Evolutionary conservation across 2,888 invertebrate genomes (phyloP).

Genomic region (Polietes domitor): DNA sequence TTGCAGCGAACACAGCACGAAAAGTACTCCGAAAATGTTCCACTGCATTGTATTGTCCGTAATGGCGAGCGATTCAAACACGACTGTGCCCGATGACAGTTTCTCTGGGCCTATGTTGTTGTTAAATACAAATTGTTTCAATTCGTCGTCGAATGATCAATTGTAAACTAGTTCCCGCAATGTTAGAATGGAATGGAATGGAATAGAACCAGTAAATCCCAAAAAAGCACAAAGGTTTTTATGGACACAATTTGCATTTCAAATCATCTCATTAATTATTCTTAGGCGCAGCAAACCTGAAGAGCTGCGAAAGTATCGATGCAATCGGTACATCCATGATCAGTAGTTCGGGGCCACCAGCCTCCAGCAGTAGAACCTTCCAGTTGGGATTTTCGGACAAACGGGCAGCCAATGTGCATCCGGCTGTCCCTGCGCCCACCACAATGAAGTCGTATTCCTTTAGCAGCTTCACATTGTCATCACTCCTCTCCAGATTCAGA

Average conservation of each 20-base stretch:
- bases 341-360: slow-evolving; percentile 85
- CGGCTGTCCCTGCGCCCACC: slow-evolving; percentile 91
- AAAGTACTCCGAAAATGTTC: not conserved
- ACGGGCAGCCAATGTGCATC: slow-evolving; percentile 88
- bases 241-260: too few relatives aligned
- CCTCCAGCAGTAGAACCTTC: slow-evolving; percentile 86
- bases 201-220: too few relatives aligned
- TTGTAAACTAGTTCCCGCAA: too few relatives aligned
- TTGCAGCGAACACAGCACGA: not conserved
- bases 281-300: too few relatives aligned
- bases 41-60: not conserved
- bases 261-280: too few relatives aligned
- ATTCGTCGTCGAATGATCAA: too few relatives aligned
- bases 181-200: too few relatives aligned
- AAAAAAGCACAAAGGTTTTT: too few relatives aligned
- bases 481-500: slow-evolving; percentile 72
- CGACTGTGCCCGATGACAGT: not conserved
- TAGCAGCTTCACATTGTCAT: slow-evolving; percentile 69
- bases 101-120: too few relatives aligned
- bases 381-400: slow-evolving; percentile 86
- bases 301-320: too few relatives aligned
- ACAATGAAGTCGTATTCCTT: slow-evolving; percentile 88
- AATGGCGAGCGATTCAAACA: not conserved
- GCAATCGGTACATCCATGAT: slow-evolving; percentile 88
- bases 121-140: too few relatives aligned